Evolutionary conservation across 2,888 invertebrate genomes (phyloP).

Genomic region (Acanthosepion lycidas): DNA sequence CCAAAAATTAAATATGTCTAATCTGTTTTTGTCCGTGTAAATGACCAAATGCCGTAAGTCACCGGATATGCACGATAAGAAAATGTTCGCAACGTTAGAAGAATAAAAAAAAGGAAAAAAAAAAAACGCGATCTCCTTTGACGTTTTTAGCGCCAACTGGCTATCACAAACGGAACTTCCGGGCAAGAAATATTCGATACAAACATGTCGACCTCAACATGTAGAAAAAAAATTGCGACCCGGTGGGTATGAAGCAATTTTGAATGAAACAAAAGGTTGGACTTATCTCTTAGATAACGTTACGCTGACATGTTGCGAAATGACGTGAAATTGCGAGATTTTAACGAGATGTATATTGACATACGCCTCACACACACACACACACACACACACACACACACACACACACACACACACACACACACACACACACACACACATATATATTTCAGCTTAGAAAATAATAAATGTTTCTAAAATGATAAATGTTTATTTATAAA

Average conservation of each 20-base stretch:
- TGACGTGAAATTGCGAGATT: neutral
- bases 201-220: neutral
- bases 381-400: neutral
- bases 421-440: too few relatives aligned
- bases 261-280: neutral
- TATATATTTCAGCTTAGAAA: too few relatives aligned
- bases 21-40: neutral
- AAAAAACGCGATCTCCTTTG: too few relatives aligned
- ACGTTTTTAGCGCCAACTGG: neutral
- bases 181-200: neutral
- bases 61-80: neutral
- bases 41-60: conserved; percentile 33
- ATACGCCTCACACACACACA: too few relatives aligned
- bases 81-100: neutral
- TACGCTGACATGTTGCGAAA: neutral
- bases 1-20: too few relatives aligned
- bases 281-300: neutral
- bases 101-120: neutral
- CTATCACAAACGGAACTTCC: neutral
- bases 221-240: neutral
- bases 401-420: too few relatives aligned
- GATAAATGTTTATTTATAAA: too few relatives aligned
- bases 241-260: neutral
- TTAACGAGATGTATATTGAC: neutral
- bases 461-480: too few relatives aligned